These are phyloP conservation scores for Tanypteryx hageni DNA, from an alignment of 2,888 invertebrate species.

Conservation along the genomic window DNA sequence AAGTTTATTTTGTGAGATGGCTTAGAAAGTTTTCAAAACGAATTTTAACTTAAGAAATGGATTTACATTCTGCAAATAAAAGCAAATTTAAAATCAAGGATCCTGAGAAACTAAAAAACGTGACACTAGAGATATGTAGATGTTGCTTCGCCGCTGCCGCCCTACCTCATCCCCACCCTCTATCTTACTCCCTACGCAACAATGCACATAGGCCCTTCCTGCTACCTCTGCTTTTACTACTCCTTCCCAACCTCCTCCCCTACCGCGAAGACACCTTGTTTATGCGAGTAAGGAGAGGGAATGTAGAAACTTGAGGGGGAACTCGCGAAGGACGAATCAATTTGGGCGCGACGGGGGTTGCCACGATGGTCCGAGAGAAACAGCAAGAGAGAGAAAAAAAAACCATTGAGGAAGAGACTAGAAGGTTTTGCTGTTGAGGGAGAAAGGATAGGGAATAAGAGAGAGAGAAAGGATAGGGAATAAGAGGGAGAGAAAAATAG, in stretches of 20 bases:
- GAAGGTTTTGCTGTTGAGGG: too few species aligned
- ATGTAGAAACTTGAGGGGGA: not conserved
- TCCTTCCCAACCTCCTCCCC: not conserved
- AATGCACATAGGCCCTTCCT: not conserved
- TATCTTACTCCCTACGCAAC: not conserved
- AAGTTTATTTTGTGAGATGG: too few species aligned
- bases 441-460: too few species aligned
- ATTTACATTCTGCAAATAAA: too few species aligned
- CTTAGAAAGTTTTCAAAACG: too few species aligned
- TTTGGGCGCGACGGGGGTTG: not conserved
- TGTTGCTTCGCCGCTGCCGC: too few species aligned
- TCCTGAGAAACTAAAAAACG: too few species aligned
- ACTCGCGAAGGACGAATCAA: not conserved
- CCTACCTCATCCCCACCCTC: not conserved
- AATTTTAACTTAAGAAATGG: too few species aligned
- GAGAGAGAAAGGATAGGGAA: too few species aligned
- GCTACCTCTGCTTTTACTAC: not conserved
- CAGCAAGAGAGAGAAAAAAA: not conserved
- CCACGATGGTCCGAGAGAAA: not conserved
- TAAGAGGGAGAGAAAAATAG: too few species aligned
- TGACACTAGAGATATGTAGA: too few species aligned
- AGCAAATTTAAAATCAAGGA: too few species aligned
- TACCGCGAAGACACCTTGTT: not conserved
- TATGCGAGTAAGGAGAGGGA: not conserved
- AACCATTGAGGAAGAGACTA: not conserved